phyloP scores from a whole-genome alignment of 2,113 vertebrate genomes.

The Crotalus helleri region DNA sequence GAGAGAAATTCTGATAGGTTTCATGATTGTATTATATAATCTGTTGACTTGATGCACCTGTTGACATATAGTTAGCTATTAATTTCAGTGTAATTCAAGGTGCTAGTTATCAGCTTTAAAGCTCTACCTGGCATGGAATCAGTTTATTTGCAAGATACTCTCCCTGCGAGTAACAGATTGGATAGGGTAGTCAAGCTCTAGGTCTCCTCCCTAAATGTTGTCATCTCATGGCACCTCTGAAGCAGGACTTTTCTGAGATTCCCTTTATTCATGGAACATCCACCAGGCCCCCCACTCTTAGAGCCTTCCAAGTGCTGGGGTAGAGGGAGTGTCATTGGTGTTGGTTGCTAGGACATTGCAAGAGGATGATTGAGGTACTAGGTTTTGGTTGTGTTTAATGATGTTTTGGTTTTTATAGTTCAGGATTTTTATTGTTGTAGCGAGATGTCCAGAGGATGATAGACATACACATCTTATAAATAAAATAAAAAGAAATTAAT shows the following conservation, averaged over 20 bases:
- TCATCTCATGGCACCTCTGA: background rate
- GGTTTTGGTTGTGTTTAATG: background rate
- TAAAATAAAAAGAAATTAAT: background rate
- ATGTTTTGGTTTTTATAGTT: background rate
- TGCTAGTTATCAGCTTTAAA: background rate
- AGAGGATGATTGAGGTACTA: background rate
- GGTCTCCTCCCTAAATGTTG: background rate
- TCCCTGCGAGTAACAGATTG: background rate
- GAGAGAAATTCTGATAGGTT: background rate
- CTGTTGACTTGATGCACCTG: background rate
- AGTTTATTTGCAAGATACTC: background rate
- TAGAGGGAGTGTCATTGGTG: background rate
- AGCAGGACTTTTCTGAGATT: background rate
- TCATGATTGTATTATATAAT: background rate
- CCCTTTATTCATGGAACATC: background rate
- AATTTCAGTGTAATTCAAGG: background rate
- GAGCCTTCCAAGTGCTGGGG: background rate
- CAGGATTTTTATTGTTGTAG: background rate
- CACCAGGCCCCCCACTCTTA: background rate
- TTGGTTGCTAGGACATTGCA: background rate
- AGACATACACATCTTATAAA: background rate
- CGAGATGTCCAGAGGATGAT: background rate
- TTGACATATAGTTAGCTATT: background rate
- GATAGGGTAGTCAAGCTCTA: background rate
- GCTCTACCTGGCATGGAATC: background rate